These are phyloP conservation scores for Minunthozetes semirufus DNA, from an alignment of 2,888 invertebrate species.

Conservation along the genomic window DNA sequence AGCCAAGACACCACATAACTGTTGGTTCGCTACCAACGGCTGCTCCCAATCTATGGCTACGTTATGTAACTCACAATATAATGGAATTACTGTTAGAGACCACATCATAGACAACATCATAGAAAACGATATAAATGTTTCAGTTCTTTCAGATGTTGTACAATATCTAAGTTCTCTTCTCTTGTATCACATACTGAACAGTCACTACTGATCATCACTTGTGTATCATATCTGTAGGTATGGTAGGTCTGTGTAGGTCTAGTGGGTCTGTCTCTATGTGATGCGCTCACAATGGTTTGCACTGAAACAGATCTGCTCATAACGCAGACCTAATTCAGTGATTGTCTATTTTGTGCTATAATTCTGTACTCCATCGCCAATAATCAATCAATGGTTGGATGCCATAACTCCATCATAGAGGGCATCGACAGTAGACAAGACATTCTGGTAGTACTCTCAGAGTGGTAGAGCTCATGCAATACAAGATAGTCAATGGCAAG, in stretches of 20 bases:
- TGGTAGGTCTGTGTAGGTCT: neutral
- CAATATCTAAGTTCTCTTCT: neutral
- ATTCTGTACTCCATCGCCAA: slow-evolving; percentile 20
- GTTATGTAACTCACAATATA: slow-evolving; percentile 6
- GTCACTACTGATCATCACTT: slow-evolving; percentile 14
- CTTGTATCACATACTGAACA: neutral
- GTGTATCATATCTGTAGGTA: neutral
- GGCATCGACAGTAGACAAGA: slow-evolving; percentile 10
- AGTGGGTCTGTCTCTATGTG: neutral
- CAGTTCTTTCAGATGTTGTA: neutral
- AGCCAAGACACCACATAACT: neutral
- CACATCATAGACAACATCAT: neutral
- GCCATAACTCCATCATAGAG: neutral
- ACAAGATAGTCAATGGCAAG: neutral
- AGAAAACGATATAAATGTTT: neutral
- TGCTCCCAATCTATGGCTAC: neutral
- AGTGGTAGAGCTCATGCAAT: neutral
- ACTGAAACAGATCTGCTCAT: slow-evolving; percentile 10
- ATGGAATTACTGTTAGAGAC: neutral
- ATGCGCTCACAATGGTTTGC: neutral
- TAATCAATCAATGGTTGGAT: slow-evolving; percentile 12
- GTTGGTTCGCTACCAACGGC: neutral
- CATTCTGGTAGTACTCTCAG: neutral
- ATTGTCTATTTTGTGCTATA: too few relatives aligned
- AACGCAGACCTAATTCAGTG: neutral